Evolutionary conservation across 2,113 vertebrate genomes (phyloP).

Genomic region (Sisor rabdophorus): DNA sequence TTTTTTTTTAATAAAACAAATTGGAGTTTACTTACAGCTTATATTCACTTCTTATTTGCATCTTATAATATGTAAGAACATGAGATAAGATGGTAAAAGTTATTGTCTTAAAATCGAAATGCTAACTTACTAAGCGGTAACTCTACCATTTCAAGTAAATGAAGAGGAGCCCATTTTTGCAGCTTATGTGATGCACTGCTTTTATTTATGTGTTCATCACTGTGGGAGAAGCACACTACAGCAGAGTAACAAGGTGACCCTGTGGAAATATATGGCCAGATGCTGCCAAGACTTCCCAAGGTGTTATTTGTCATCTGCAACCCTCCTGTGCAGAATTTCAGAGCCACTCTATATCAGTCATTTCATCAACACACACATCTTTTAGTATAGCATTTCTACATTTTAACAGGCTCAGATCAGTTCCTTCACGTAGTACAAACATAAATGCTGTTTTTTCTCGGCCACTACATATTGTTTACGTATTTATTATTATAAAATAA

Average conservation of each 20-base stretch:
- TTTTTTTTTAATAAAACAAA: conserved; percentile 14
- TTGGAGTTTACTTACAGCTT: too few species aligned
- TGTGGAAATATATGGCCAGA: conserved; percentile 45
- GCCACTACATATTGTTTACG: not conserved
- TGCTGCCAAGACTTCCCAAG: conserved; percentile 48
- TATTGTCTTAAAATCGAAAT: conserved; percentile 13
- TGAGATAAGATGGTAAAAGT: not conserved
- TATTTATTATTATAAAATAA: not conserved
- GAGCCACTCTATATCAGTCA: conserved; percentile 40
- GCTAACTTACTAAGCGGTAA: not conserved
- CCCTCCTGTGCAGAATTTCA: conserved; percentile 46
- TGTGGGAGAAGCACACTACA: conserved; percentile 39
- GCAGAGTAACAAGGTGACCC: conserved; percentile 54
- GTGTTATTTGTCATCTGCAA: conserved; percentile 50
- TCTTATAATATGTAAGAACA: not conserved
- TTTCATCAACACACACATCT: conserved; percentile 29
- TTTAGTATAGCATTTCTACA: not conserved
- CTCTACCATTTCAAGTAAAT: conserved; percentile 12
- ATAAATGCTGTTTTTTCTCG: not conserved
- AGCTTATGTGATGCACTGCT: conserved; percentile 16
- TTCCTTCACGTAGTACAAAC: not conserved
- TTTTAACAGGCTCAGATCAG: not conserved
- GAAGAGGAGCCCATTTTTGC: not conserved
- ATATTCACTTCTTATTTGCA: too few species aligned
- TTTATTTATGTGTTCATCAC: conserved; percentile 45